Evolutionary conservation across 2,113 vertebrate genomes (phyloP), one percentile per base, ranked within the genome.

Genomic region (Mustela lutreola): DNA sequence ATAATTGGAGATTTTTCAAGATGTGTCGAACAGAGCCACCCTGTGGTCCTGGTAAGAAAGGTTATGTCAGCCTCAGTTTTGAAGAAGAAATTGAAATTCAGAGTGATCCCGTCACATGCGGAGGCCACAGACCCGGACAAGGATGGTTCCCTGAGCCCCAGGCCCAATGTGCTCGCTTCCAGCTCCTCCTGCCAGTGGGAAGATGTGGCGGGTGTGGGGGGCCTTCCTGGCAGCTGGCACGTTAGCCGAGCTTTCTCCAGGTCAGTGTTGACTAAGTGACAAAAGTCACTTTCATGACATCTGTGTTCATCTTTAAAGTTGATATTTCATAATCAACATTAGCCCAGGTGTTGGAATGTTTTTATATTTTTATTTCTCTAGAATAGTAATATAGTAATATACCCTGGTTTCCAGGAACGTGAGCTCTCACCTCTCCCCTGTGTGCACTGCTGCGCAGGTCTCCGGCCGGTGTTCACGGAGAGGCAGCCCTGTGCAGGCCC

Each of bases 31-130:
- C 2, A 3, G 16, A 39, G 58, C 50, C 10, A 6, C 4, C 39
- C 28, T 2, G 36, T 5, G 28, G 58, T 5, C 6, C 36, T 28
- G 48, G 12, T 3, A 14, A 18, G 1, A 11, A 16, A 26, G 6
- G 24, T 11, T 16, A 12, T 11, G 11, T 71, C n/a, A 22, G 6
- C n/a, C 53, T 63, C 18, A 5, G 4, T 58, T 71, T 53, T 42
- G 70, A 21, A 26, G 0, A 24, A 70, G 50, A 82, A 21, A 18
- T 19, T 18, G 53, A 39, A 42, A 7, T 11, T n/a, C n/a, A 21
- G 0, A 63, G 14, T 1, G 33, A 36, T 28, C 70, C 0, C 0
- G 1, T 33, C 42, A 5, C 0, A 1, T 24, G 63, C 9, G 0
- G 26, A 65, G 62, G 82, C 91, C 60, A 2, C 53, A 18, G 62